These are phyloP conservation scores for Danio kyathit DNA, from an alignment of 2,797 vertebrate species.

Conservation along the genomic window DNA sequence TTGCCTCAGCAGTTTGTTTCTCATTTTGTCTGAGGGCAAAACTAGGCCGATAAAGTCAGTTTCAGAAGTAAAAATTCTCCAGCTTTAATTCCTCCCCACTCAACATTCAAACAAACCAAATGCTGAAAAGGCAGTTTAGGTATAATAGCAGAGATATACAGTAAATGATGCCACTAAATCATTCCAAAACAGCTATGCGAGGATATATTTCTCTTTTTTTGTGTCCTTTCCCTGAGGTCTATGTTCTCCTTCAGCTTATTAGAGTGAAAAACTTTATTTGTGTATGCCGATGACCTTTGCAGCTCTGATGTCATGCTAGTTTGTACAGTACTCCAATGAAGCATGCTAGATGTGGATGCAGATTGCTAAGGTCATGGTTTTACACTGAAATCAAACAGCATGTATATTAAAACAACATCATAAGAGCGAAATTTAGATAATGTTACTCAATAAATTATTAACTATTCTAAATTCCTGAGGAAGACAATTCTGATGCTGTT, in stretches of 20 bases:
- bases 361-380: conserved; percentile 21
- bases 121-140: conserved; percentile 50
- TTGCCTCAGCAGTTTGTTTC: conserved; percentile 66
- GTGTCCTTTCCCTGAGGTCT: conserved; percentile 6
- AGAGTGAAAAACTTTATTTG: conserved; percentile 33
- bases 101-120: conserved; percentile 35
- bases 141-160: conserved; percentile 37
- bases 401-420: too few species aligned
- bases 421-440: background rate
- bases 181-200: conserved; percentile 40
- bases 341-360: conserved; percentile 9
- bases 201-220: conserved; percentile 29
- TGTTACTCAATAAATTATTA: background rate
- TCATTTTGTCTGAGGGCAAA: conserved; percentile 49
- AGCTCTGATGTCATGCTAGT: conserved; percentile 35
- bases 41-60: conserved; percentile 46
- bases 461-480: background rate
- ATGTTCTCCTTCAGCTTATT: conserved; percentile 23
- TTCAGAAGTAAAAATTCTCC: conserved; percentile 31
- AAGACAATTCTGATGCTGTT: background rate
- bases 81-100: conserved; percentile 24
- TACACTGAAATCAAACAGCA: background rate
- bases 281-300: conserved; percentile 38
- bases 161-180: conserved; percentile 50
- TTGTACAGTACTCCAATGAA: conserved; percentile 40